phyloP scores from a whole-genome alignment of 2,113 vertebrate genomes.

The Pachycephala philippinensis region DNA sequence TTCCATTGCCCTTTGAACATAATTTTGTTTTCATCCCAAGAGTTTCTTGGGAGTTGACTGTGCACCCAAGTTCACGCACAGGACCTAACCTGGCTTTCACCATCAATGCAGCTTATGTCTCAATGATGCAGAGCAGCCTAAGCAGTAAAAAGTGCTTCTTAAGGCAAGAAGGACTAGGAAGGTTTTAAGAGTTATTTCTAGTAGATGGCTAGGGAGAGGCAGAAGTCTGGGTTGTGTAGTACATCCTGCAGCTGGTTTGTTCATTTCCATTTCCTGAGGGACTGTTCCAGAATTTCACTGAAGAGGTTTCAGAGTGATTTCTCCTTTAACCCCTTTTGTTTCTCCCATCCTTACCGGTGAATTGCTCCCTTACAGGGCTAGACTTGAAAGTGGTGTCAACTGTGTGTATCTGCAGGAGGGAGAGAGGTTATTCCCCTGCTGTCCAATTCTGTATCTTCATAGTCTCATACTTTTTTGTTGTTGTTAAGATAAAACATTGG shows the following conservation, averaged over 20 bases:
- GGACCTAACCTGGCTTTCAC: neutral
- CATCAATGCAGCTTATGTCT: neutral
- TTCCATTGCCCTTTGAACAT: neutral
- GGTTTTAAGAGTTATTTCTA: neutral
- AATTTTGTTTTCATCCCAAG: neutral
- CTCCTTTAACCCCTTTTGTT: slow-evolving; percentile 1
- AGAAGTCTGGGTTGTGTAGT: neutral
- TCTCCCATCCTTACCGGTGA: neutral
- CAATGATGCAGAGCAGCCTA: neutral
- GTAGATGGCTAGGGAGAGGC: neutral
- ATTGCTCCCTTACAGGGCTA: neutral
- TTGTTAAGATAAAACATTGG: neutral
- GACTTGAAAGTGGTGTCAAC: neutral
- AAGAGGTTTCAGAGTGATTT: neutral
- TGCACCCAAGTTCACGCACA: neutral
- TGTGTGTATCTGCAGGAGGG: neutral
- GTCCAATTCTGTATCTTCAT: neutral
- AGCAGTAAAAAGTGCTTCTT: neutral
- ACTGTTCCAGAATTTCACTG: neutral
- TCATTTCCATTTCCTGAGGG: neutral
- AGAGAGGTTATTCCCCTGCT: neutral
- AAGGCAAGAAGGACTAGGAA: neutral
- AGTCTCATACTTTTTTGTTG: neutral
- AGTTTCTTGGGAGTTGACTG: neutral
- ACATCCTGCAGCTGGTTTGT: neutral